Base-by-base conservation (phyloP, 2,797 vertebrate genomes). In the Periparus ater region DNA sequence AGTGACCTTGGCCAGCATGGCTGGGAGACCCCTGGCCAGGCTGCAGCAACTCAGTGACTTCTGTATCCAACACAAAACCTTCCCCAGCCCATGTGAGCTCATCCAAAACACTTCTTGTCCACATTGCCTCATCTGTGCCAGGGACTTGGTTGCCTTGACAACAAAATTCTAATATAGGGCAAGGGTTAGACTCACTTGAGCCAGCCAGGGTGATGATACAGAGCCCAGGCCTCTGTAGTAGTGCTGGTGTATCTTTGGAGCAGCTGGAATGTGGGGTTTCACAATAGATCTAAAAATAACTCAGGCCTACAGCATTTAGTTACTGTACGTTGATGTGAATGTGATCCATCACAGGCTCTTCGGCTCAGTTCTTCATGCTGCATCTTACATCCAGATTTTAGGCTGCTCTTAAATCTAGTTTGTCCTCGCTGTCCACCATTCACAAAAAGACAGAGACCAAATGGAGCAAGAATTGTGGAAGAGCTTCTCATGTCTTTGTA, bases 251-350 rank as follows among this genome's bases (percentile, higher is more conserved):
- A 17, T 90, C 67, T 79, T 65, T 22, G 42, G 57, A 94, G 85
- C 87, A 93, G 93, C 80, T 89, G 94, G 78, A 93, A 78, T 72
- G 81, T 26, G n/a, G 20, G 29, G 13, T 91, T 96, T 84, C 86
- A 94, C 93, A 92, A 73, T 25, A 87, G 77, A 65, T 38, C 77
- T 93, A 95, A 95, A 95, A 95, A 94, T 96, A 95, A 62, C 78
- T 60, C 34, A 0, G 48, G 14, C 10, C 26, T 27, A 2, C 34
- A 88, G 75, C 51, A 2, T 89, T 88, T 89, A 20, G 30, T 73
- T 86, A 11, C 66, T 66, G 13, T 67, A 11, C 10, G 6, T 90
- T 91, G 23, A 2, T 91, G 50, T 71, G 66, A 47, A 36, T 10
- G 32, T 54, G 66, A 92, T 83, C 86, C 30, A 7, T 47, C 67